phyloP scores from a whole-genome alignment of 2,113 vertebrate species.

The Notarius quadriscutis region DNA sequence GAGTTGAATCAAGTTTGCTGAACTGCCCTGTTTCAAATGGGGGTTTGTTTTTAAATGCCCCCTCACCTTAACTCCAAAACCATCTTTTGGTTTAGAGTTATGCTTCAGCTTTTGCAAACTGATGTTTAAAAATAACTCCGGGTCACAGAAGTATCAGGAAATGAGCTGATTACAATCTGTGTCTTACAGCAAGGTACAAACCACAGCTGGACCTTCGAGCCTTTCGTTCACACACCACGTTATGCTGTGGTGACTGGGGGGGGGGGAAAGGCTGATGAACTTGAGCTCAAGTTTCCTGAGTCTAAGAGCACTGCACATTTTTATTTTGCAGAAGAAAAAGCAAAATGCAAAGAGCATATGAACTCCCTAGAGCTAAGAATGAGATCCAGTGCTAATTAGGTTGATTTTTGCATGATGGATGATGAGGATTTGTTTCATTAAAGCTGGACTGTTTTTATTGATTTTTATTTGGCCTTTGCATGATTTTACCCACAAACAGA shows the following conservation, averaged over 20 bases:
- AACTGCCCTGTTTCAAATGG: not conserved
- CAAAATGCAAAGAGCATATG: not conserved
- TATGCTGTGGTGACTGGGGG: not conserved
- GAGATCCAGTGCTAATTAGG: not conserved
- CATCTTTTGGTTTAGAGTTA: not conserved
- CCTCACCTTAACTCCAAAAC: not conserved
- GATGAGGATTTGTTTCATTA: not conserved
- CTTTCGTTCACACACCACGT: not conserved
- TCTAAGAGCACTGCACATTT: not conserved
- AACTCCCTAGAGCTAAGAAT: not conserved
- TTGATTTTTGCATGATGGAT: not conserved
- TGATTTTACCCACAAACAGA: not conserved
- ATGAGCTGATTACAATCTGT: not conserved
- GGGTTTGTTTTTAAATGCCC: too few species aligned
- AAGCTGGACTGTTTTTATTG: not conserved
- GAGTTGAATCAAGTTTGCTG: not conserved
- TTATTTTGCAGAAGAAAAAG: not conserved
- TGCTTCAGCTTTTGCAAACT: not conserved
- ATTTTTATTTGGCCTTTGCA: conserved; percentile 3
- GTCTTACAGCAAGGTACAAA: not conserved
- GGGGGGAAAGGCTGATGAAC: not conserved
- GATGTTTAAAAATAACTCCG: not conserved
- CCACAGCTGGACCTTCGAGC: not conserved
- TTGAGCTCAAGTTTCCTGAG: not conserved
- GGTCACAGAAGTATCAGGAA: not conserved